Evolutionary conservation across 2,797 vertebrate species (phyloP), one percentile per base, ranked within the genome.

Genomic region (Coregonus sp.): DNA sequence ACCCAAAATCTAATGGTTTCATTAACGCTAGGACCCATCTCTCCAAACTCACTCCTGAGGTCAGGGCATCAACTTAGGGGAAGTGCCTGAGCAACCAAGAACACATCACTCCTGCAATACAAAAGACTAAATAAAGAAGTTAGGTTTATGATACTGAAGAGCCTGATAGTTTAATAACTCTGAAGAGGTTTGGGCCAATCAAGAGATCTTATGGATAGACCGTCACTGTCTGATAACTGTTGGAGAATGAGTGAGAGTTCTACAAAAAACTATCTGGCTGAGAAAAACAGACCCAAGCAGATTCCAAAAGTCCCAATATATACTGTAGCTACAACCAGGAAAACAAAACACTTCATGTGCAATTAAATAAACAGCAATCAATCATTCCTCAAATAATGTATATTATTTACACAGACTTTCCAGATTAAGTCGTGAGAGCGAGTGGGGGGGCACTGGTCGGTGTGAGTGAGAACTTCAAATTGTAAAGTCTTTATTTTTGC

Each of bases 341-440:
- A 80, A 81, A 86, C 82, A 61, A 87, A 88, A 80, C 75, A 77
- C 76, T 75, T 84, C 56, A 82, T 71, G 77, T 86, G 85, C 75
- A 91, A 87, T 93, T 93, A 94, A 94, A 93, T 92, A 37, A 92
- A 91, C 84, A 91, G 88, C 68, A 85, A 85, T 91, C 85, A 85
- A 85, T 91, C 84, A 84, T 87, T 87, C 84, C 82, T 90, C 88
- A 84, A 86, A 87, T 25, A 33, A 35, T 81, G 88, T 86, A 76
- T 83, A 89, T 90, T 91, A 87, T 90, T 88, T 92, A 93, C 91
- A 93, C 89, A 89, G 54, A 81, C 84, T 83, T 61, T 85, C 89
- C 81, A 88, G 85, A 80, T 81, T 78, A 86, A 74, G 83, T 83
- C 65, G 84, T 72, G 85, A n/a, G 15, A n/a, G 15, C 5, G 18